Base-by-base conservation (phyloP, 1,140 invertebrate genomes). In the Drosophila tristis region DNA sequence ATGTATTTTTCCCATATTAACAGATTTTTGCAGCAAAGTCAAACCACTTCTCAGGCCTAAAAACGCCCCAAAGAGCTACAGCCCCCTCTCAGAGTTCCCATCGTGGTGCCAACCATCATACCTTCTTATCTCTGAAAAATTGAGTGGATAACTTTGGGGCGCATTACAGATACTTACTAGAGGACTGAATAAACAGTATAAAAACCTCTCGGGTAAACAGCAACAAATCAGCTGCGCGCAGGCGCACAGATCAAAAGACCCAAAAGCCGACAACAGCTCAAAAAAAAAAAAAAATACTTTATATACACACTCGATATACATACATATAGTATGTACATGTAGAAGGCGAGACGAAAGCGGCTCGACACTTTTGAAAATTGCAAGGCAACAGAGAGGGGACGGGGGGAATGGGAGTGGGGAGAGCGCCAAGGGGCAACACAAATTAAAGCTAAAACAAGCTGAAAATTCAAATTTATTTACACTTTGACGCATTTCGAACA, bases 381-480 rank as follows among this genome's bases (percentile, higher is more conserved):
- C 65, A 53, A 7, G 60, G 11, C 35, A 39, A 4, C 35, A 13
- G 47, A 31, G 42, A 25, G 13, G 2, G 43, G 25, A 53, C 1
- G 31, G 42, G 9, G 8, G 8, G 35, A 39, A 47, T 45, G 48
- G 44, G 35, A 35, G 26, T 56, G 39, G 39, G 5, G 13, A 26
- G 29, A 51, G 13, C 44, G 2, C 23, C 13, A 48, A 20, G 42
- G 43, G 20, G 26, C 29, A 54, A 42, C 6, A 65, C 70, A 86
- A 86, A 87, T 82, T 87, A 87, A 87, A 89, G 71, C 79, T 76
- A 89, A 87, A 87, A 87, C 84, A 87, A 89, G 84, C 84, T 87
- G 84, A 87, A 87, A 87, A 87, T 89, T 87, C 84, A 89, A 87
- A 89, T 87, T 87, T 87, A 87, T 87, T 87, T 87, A 87, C 84